Base-by-base conservation (phyloP, 1,140 invertebrate species). In the Panagrolaimus sp. region DNA sequence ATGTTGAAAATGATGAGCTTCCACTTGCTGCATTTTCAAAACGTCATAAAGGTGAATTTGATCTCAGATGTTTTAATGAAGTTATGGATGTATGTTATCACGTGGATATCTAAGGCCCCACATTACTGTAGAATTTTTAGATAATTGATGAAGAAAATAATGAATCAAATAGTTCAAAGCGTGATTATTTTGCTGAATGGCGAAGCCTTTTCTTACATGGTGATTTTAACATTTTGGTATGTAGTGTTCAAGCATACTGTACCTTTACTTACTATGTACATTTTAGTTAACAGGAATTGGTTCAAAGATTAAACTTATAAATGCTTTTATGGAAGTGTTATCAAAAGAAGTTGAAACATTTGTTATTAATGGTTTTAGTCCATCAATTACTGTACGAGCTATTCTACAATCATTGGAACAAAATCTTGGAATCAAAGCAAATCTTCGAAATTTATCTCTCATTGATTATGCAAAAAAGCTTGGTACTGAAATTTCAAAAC, bases 161-260 rank as follows among this genome's bases (percentile, higher is more conserved):
- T 11, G 27, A 31, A n/a, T n/a, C n/a, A n/a, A n/a, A n/a, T 46
- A 9, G 11, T 9, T 25, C 1, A n/a, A 25, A 27, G 9, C 51
- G 38, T 53, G 53, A 61, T 61, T 57, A 57, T 23, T 67, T 67
- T n/a, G 38, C 23, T 16, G 47, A 67, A 57, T 46, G 53, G 46
- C 25, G n/a, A 46, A 68, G 23, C 9, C 23, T 25, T 1, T 23
- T 48, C 11, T n/a, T 27, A 11, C 46, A 27, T 31, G 65, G 43
- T 9, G 43, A 43, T 20, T 67, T 67, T 44, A 67, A 67, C 9
- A 23, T 67, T 67, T 63, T 67, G 27, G 65, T 67, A 23, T 7
- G 51, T 67, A 16, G 46, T 45, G 46, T 13, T 38, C 25, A 38
- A 38, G 2, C 7, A 38, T 38, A 38, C 31, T 38, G 31, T 38